phyloP scores from a whole-genome alignment of 1,140 invertebrate genomes.

The Dreissena polymorpha region DNA sequence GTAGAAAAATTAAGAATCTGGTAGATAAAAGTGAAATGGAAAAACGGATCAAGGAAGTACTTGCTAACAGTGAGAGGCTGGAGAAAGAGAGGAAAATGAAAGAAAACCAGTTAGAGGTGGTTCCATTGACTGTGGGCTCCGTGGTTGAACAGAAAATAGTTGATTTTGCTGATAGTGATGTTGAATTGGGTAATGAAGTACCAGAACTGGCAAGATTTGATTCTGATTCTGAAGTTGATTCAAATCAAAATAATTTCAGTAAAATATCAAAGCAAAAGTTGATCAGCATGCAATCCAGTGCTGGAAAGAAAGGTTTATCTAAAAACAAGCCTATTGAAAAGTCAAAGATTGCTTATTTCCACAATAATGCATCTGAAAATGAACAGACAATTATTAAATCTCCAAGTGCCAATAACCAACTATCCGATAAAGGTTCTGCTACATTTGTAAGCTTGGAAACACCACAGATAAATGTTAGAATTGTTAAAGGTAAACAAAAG shows the following conservation, averaged over 20 bases:
- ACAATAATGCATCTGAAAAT: neutral
- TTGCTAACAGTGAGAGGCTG: neutral
- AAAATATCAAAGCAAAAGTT: no score
- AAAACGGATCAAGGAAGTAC: neutral
- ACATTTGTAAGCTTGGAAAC: no score
- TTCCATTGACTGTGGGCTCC: neutral
- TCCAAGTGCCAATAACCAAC: no score
- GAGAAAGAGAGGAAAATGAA: conserved; percentile 8
- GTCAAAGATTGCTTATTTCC: neutral
- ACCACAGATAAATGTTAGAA: neutral
- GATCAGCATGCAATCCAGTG: no score
- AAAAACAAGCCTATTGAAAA: neutral
- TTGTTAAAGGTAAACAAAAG: neutral
- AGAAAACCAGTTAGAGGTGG: conserved; percentile 17
- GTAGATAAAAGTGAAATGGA: neutral
- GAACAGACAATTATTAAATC: neutral
- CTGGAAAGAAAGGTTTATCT: no score
- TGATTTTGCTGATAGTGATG: neutral
- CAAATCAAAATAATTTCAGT: no score
- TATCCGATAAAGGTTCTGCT: no score
- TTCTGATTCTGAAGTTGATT: conserved; percentile 28
- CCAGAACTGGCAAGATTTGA: conserved; percentile 26
- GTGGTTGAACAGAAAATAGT: no score
- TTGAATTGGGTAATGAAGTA: neutral
- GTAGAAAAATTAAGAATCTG: neutral